Evolutionary conservation across 2,888 invertebrate species (phyloP).

Genomic region (Lycia hirtaria): DNA sequence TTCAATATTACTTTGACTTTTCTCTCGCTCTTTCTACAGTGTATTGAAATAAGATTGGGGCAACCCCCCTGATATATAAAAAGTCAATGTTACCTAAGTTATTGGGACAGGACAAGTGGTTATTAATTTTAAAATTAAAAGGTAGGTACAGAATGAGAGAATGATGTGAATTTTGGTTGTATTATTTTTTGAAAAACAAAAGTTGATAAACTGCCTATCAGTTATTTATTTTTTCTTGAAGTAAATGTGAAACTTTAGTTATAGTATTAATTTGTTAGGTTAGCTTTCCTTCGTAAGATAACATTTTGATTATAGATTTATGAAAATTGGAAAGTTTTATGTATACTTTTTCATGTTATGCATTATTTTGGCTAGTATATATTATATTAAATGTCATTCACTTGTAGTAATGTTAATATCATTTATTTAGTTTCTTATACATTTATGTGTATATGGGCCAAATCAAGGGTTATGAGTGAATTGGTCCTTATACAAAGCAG

Average conservation of each 20-base stretch:
- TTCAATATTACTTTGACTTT: no score
- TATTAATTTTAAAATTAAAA: no score
- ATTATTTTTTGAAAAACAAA: no score
- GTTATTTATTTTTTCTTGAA: not conserved
- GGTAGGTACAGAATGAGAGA: no score
- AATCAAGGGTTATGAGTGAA: not conserved
- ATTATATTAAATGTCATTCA: not conserved
- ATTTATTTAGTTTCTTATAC: not conserved
- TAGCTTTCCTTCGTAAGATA: not conserved
- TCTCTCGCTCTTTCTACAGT: no score
- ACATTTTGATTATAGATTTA: not conserved
- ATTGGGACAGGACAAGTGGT: no score
- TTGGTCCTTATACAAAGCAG: not conserved
- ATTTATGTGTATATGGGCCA: not conserved
- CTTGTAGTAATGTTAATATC: not conserved
- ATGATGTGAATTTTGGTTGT: no score
- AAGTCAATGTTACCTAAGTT: no score
- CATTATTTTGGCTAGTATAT: not conserved
- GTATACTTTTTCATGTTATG: not conserved
- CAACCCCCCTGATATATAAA: no score
- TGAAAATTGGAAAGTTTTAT: not conserved
- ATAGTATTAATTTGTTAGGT: conserved; percentile 7
- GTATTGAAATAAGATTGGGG: no score
- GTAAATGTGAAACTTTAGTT: conserved; percentile 7
- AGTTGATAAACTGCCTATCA: not conserved